A percentile compares a stretch with the other conserved stretches of the same genome.
These are phyloP conservation scores for Stratiolaelaps scimitus DNA, from an alignment of 1,140 invertebrate genomes.

Conservation along the genomic window DNA sequence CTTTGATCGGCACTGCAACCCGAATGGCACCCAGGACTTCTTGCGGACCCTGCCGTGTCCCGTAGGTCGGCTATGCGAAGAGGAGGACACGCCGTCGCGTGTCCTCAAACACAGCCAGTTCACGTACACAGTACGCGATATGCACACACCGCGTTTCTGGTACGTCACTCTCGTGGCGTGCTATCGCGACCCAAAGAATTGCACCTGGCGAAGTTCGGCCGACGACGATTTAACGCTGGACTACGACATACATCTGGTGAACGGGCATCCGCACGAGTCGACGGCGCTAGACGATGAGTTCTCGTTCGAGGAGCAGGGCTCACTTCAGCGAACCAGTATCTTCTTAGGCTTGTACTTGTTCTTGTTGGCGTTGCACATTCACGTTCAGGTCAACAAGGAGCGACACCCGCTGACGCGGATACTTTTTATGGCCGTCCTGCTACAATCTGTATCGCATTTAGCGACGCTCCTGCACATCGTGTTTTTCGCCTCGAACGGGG, in stretches of 20 bases:
- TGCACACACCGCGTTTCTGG: conserved; percentile 70
- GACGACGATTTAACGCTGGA: conserved; percentile 47
- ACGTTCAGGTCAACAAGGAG: conserved; percentile 73
- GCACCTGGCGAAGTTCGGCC: conserved; percentile 56
- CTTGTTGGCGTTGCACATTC: conserved; percentile 71
- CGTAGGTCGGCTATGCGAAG: conserved; percentile 58
- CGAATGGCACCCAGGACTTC: conserved; percentile 65
- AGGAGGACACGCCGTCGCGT: conserved; percentile 70
- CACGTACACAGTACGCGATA: conserved; percentile 78
- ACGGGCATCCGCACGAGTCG: conserved; percentile 74
- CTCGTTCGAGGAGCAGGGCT: conserved; percentile 76
- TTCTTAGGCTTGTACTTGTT: conserved; percentile 77
- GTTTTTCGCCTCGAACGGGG: conserved; percentile 75
- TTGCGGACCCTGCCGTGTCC: conserved; percentile 75
- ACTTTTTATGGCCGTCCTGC: conserved; percentile 67
- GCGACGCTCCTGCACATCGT: conserved; percentile 76
- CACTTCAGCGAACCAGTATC: conserved; percentile 12
- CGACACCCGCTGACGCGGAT: conserved; percentile 79
- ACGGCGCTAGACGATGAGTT: conserved; percentile 87
- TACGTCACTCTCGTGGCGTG: conserved; percentile 87
- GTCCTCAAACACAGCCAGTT: conserved; percentile 78
- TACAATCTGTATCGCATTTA: conserved; percentile 70
- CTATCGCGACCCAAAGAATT: conserved; percentile 56
- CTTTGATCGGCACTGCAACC: conserved; percentile 66
- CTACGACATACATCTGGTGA: conserved; percentile 91